Evolutionary conservation across 23 tunicate genomes (phyloP).

Genomic region (Diplosoma virens): DNA sequence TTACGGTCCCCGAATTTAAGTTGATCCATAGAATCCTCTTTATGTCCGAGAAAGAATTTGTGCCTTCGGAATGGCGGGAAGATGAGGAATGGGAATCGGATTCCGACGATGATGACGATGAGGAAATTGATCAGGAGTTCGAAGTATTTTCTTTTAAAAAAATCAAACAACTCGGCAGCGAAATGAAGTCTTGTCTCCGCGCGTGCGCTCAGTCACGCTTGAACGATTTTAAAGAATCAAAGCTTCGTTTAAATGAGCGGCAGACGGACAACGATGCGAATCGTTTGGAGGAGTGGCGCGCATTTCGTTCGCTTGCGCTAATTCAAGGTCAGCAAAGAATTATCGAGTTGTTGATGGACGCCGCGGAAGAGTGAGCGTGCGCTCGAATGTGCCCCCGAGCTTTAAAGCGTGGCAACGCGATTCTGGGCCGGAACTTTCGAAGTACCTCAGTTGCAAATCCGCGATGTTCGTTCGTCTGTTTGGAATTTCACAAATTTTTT

Average conservation of each 20-base stretch:
- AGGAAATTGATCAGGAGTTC: not conserved
- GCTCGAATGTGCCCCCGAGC: too few relatives aligned
- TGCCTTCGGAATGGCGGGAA: not conserved
- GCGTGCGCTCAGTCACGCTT: not conserved
- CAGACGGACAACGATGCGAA: not conserved
- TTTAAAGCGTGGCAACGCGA: too few relatives aligned
- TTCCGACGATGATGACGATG: not conserved
- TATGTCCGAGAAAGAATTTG: constrained; percentile 10
- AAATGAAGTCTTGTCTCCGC: not conserved
- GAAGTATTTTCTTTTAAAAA: constrained; percentile 1
- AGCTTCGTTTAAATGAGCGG: too few relatives aligned
- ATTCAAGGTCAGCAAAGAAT: constrained; percentile 23
- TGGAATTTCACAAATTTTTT: too few relatives aligned
- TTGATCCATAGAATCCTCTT: constrained; percentile 1
- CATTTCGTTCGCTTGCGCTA: not conserved
- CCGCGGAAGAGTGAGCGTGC: too few relatives aligned
- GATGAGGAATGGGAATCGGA: constrained; percentile 21
- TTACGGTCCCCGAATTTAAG: constrained; percentile 9
- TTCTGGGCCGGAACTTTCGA: too few relatives aligned
- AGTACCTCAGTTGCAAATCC: too few relatives aligned
- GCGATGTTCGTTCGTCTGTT: too few relatives aligned
- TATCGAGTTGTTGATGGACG: too few relatives aligned
- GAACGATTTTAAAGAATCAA: not conserved
- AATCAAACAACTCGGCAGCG: not conserved
- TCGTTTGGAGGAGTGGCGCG: too few relatives aligned